These are phyloP conservation scores for Chaenocephalus aceratus DNA, from an alignment of 2,113 vertebrate genomes.

Conservation along the genomic window DNA sequence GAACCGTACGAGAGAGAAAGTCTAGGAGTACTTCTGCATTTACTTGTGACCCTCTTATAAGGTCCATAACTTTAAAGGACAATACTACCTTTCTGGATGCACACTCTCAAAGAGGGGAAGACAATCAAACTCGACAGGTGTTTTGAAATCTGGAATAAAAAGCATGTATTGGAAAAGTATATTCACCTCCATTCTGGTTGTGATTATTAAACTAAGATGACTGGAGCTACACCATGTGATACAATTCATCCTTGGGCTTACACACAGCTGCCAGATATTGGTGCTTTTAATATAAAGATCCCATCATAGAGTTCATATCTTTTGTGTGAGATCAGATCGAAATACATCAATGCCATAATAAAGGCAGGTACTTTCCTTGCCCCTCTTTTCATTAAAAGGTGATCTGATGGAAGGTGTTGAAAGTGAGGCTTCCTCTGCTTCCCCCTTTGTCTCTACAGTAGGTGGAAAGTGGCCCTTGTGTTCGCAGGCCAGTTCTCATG, in stretches of 20 bases:
- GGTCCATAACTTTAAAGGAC: no score
- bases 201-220: not conserved
- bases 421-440: constrained; percentile 38
- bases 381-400: constrained; percentile 38
- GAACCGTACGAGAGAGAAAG: not conserved
- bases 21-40: not conserved
- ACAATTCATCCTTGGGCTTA: not conserved
- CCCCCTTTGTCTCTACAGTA: constrained; percentile 66
- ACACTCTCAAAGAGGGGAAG: not conserved
- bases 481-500: constrained; percentile 71
- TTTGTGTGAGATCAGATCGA: constrained; percentile 20
- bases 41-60: no score
- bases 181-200: constrained; percentile 11
- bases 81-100: no score
- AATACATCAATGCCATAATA: not conserved
- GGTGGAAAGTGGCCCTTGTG: constrained; percentile 74
- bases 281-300: constrained; percentile 18
- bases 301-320: not conserved
- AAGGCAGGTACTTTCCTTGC: constrained; percentile 25
- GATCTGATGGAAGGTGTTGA: constrained; percentile 55
- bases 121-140: not conserved
- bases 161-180: not conserved
- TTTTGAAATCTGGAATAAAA: not conserved
- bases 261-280: constrained; percentile 21
- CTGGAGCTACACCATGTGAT: constrained; percentile 14